Evolutionary conservation across 2,888 invertebrate species (phyloP).

Genomic region (Craniophora ligustri): DNA sequence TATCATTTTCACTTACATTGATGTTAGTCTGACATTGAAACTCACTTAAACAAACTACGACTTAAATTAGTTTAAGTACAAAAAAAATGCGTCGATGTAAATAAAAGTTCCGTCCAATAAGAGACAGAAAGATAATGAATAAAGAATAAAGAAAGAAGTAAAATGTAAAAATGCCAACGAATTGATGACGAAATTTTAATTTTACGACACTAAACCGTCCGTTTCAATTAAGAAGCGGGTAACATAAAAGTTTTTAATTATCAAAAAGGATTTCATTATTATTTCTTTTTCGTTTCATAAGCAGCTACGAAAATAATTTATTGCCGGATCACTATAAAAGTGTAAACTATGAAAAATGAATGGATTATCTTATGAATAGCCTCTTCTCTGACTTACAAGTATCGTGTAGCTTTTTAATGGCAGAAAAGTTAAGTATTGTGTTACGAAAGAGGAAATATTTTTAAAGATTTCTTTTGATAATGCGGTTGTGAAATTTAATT

Average conservation of each 20-base stretch:
- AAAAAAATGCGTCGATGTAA: background rate
- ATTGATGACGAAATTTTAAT: slow-evolving; percentile 23
- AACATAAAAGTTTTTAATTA: slow-evolving; percentile 33
- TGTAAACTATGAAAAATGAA: slow-evolving; percentile 37
- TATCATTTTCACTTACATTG: too few relatives aligned
- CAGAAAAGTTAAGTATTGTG: slow-evolving; percentile 23
- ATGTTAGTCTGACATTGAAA: too few relatives aligned
- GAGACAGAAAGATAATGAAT: too few relatives aligned
- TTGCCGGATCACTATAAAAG: slow-evolving; percentile 40
- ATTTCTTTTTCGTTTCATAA: slow-evolving; percentile 44
- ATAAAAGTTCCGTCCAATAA: slow-evolving; percentile 13
- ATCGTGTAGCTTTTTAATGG: slow-evolving; percentile 42
- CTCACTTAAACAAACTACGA: too few relatives aligned
- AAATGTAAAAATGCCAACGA: slow-evolving; percentile 11
- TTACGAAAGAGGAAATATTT: slow-evolving; percentile 14
- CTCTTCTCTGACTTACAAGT: slow-evolving; percentile 15
- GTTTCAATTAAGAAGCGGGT: slow-evolving; percentile 36
- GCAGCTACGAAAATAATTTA: slow-evolving; percentile 44
- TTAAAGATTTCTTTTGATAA: slow-evolving; percentile 34
- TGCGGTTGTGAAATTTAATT: slow-evolving; percentile 3
- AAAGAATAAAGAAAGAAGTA: slow-evolving; percentile 2
- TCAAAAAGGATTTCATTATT: slow-evolving; percentile 39
- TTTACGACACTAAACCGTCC: slow-evolving; percentile 37
- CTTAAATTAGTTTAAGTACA: background rate
- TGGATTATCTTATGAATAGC: slow-evolving; percentile 26